Evolutionary conservation across 1,140 invertebrate species (phyloP), one percentile per base, ranked within the genome.

Genomic region (Nasonia vitripennis): DNA sequence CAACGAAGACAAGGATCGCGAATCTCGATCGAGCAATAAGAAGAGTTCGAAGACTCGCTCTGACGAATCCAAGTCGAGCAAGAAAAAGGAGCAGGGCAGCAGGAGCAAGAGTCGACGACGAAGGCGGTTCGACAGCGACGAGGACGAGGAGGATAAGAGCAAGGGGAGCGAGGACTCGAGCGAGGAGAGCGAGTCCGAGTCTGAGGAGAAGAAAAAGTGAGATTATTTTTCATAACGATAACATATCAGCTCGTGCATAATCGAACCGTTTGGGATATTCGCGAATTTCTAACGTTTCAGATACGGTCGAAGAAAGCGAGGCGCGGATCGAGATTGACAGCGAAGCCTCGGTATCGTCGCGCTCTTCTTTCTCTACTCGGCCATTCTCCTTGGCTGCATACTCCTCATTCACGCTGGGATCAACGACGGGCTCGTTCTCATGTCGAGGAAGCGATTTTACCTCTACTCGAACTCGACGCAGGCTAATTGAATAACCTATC

Each of bases 321-420:
- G 89, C 37, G 90, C 91, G 17, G 85, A 91, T 10, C 92, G 91
- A 77, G 93, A 94, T 91, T 95, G 94, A 95, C 95, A 94, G 89
- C 93, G 94, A 90, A 94, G 93, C 89, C 90, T 94, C 68, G 94
- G 93, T 88, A 94, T 95, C 37, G 91, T 94, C 88, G 94, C 93
- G 27, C 91, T 95, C 20, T 93, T 95, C 67, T 94, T 94, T 79
- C 90, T 95, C n/a, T 95, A 95, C 86, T 89, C 93, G 34, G 92
- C 93, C 80, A 95, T 95, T 84, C 93, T 95, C 84, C 88, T 94
- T 31, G 89, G 94, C 85, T 94, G 93, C 83, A 89, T 95, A 83
- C 90, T 95, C 51, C 92, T 95, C 81, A 95, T 95, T 87, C 93
- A 95, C 85, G 94, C 94, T 73, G 94, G 93, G 12, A 94, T 95